Evolutionary conservation across 2,888 invertebrate species (phyloP).

Genomic region (Oegoconia quadripuncta): DNA sequence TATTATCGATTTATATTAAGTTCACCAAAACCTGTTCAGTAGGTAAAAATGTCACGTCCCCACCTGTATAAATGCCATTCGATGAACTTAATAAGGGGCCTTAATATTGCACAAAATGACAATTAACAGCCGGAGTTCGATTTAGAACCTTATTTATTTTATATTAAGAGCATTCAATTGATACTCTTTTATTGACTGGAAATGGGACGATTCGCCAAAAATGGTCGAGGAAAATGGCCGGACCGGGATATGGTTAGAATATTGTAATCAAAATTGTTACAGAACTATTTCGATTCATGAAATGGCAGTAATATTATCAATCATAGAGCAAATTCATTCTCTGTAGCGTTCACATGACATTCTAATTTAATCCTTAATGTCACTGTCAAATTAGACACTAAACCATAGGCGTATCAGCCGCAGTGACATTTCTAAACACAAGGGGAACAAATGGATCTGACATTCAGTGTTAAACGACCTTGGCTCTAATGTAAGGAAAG

Average conservation of each 20-base stretch:
- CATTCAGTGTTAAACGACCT: constrained; percentile 68
- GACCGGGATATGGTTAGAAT: no score
- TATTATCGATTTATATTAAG: constrained; percentile 46
- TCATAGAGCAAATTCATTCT: constrained; percentile 53
- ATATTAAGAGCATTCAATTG: no score
- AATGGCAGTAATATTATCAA: constrained; percentile 33
- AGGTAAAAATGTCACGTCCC: constrained; percentile 53
- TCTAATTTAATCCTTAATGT: constrained; percentile 72
- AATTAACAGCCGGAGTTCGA: no score
- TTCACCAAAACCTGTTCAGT: constrained; percentile 31
- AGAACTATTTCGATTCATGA: no score
- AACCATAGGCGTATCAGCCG: constrained; percentile 68
- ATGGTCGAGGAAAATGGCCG: no score
- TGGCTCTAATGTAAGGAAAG: constrained; percentile 53
- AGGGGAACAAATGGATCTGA: constrained; percentile 72
- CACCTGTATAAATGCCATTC: constrained; percentile 59
- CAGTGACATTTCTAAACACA: constrained; percentile 74
- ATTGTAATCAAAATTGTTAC: no score
- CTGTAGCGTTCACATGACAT: constrained; percentile 53
- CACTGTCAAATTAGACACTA: constrained; percentile 74
- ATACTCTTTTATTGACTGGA: no score
- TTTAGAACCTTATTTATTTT: no score
- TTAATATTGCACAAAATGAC: no score
- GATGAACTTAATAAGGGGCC: no score
- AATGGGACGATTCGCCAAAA: no score